Percentiles rank a stretch among this genome's conserved stretches.
Conservation (phyloP, 2,113 vertebrate species). For the Gadus macrocephalus region DNA sequence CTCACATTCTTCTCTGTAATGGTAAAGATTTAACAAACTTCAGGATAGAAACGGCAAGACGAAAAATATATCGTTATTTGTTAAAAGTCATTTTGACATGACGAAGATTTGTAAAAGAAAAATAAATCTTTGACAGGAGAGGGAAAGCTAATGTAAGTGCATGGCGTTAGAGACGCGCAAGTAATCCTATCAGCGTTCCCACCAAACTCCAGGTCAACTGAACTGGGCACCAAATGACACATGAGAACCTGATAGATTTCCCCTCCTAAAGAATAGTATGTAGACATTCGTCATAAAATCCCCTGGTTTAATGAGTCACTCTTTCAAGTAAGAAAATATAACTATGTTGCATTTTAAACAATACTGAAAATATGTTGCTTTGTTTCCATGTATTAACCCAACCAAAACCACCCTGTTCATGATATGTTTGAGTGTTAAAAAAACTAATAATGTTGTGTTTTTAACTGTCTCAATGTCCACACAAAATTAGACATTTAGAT, state of each 20-base stretch:
- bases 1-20: slow-evolving; percentile 12
- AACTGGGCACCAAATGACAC: slow-evolving; percentile 42
- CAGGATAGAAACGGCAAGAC: slow-evolving; percentile 49
- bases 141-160: slow-evolving; percentile 40
- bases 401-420: slow-evolving; percentile 41
- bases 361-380: slow-evolving; percentile 38
- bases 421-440: slow-evolving; percentile 66
- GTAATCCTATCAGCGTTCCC: slow-evolving; percentile 25
- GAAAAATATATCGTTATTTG: slow-evolving; percentile 45
- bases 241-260: slow-evolving; percentile 28
- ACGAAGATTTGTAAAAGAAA: slow-evolving; percentile 35
- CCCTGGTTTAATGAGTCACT: slow-evolving; percentile 48
- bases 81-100: slow-evolving; percentile 29
- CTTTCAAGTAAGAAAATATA: slow-evolving; percentile 71
- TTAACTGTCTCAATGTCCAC: slow-evolving; percentile 41
- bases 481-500: slow-evolving; percentile 43
- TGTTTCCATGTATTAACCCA: slow-evolving; percentile 53
- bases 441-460: slow-evolving; percentile 38
- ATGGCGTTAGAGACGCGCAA: slow-evolving; percentile 31
- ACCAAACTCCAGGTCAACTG: slow-evolving; percentile 34
- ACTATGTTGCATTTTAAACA: slow-evolving; percentile 52
- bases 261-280: slow-evolving; percentile 45
- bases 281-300: slow-evolving; percentile 60
- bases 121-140: slow-evolving; percentile 34
- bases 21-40: slow-evolving; percentile 38